Evolutionary conservation across 2,888 invertebrate species (phyloP).

Genomic region (Xestia xanthographa): DNA sequence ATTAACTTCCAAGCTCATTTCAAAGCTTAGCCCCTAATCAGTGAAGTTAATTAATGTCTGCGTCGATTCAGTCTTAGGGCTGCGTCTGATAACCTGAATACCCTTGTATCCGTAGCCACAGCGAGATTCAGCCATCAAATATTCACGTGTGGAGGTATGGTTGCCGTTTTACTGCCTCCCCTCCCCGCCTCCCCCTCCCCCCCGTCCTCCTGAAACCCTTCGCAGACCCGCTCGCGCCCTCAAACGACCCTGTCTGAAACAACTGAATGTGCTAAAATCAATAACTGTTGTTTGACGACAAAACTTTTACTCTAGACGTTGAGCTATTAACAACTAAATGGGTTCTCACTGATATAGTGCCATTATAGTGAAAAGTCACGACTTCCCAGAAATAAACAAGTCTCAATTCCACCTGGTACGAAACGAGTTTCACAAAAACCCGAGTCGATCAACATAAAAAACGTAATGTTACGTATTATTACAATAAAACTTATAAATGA

Average conservation of each 20-base stretch:
- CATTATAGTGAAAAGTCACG: slow-evolving; percentile 23
- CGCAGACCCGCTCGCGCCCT: slow-evolving; percentile 74
- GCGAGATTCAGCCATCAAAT: slow-evolving; percentile 89
- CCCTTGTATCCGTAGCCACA: slow-evolving; percentile 80
- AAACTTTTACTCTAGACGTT: slow-evolving; percentile 76
- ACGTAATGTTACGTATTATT: slow-evolving; percentile 1
- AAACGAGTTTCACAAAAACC: slow-evolving; percentile 36
- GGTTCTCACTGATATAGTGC: slow-evolving; percentile 31
- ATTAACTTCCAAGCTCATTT: slow-evolving; percentile 67
- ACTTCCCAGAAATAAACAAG: slow-evolving; percentile 29
- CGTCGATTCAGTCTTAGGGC: slow-evolving; percentile 68
- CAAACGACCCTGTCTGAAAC: slow-evolving; percentile 84
- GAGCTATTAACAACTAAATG: slow-evolving; percentile 43
- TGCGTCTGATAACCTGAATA: slow-evolving; percentile 75
- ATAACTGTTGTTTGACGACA: slow-evolving; percentile 88
- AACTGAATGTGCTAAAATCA: slow-evolving; percentile 89
- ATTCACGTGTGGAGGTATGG: slow-evolving; percentile 88
- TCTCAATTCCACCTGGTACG: slow-evolving; percentile 31
- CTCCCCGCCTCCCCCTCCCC: slow-evolving; percentile 58
- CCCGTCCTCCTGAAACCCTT: slow-evolving; percentile 66
- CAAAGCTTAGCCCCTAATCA: slow-evolving; percentile 71
- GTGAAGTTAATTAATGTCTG: slow-evolving; percentile 72
- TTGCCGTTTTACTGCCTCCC: slow-evolving; percentile 86
- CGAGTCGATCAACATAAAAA: slow-evolving; percentile 15
- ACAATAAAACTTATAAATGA: slow-evolving; percentile 32